phyloP scores from a whole-genome alignment of 1,140 invertebrate genomes.

The Lucilia cuprina region DNA sequence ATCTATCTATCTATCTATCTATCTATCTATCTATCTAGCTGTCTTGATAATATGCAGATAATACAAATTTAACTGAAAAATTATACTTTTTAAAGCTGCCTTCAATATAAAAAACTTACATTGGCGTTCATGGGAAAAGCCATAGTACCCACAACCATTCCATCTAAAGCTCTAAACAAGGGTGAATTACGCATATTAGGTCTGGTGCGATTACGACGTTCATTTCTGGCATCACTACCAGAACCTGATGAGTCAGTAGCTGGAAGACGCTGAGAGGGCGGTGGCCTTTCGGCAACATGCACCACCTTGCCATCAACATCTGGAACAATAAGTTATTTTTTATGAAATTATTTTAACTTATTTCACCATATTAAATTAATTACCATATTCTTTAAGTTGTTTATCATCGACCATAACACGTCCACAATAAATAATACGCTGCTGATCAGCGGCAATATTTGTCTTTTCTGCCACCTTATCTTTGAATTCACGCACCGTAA shows the following conservation, averaged over 20 bases:
- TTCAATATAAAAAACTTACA: conserved; percentile 47
- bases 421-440: conserved; percentile 92
- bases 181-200: conserved; percentile 59
- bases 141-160: conserved; percentile 68
- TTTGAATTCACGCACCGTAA: conserved; percentile 87
- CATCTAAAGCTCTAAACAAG: conserved; percentile 57
- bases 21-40: too few relatives aligned
- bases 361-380: conserved; percentile 40
- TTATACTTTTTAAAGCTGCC: too few relatives aligned
- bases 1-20: too few relatives aligned
- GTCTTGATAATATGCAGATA: too few relatives aligned
- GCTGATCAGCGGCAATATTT: conserved; percentile 79
- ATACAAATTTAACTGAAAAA: too few relatives aligned
- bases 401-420: conserved; percentile 91
- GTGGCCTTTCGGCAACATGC: conserved; percentile 90
- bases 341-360: background rate
- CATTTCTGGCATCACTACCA: conserved; percentile 57
- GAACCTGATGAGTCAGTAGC: conserved; percentile 53
- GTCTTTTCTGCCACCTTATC: conserved; percentile 80
- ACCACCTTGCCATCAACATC: conserved; percentile 92
- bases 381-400: conserved; percentile 87
- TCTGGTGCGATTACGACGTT: conserved; percentile 56
- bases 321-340: conserved; percentile 55
- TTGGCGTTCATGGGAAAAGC: conserved; percentile 61
- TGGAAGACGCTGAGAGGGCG: conserved; percentile 63